A percentile compares a stretch with the other conserved stretches of the same genome.
These are phyloP conservation scores for Sinentomon sp. DNA, from an alignment of 2,888 invertebrate genomes.

Conservation along the genomic window DNA sequence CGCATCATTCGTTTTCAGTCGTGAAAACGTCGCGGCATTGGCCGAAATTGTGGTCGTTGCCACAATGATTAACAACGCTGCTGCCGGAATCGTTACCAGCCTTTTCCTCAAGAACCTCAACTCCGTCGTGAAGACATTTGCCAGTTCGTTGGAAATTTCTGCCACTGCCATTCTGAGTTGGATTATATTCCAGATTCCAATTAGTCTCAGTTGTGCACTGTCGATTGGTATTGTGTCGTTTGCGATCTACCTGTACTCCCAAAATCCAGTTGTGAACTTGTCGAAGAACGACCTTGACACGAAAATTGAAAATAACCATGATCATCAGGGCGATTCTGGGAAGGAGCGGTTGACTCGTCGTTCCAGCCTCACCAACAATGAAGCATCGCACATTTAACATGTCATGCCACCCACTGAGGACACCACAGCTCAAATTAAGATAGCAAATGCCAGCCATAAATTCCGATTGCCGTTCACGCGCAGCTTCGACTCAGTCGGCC, in stretches of 20 bases:
- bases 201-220: constrained; percentile 48
- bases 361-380: no score
- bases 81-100: constrained; percentile 75
- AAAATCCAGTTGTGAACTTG: constrained; percentile 43
- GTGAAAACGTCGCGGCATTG: constrained; percentile 27
- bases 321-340: no score
- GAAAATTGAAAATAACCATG: no score
- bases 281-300: constrained; percentile 5
- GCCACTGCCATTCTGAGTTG: constrained; percentile 72
- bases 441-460: no score
- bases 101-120: constrained; percentile 77
- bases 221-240: constrained; percentile 55
- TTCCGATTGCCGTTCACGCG: no score
- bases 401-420: no score
- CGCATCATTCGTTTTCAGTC: constrained; percentile 29
- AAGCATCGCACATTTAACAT: no score
- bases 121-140: constrained; percentile 83
- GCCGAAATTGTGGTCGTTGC: constrained; percentile 40
- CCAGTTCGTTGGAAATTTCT: constrained; percentile 67
- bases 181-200: constrained; percentile 54
- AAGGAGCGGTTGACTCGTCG: no score
- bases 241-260: constrained; percentile 61
- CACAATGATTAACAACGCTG: constrained; percentile 64
- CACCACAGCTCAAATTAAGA: no score
- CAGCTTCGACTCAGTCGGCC: no score